These are phyloP conservation scores for Okapia johnstoni DNA, from an alignment of 2,113 vertebrate genomes.

Conservation along the genomic window DNA sequence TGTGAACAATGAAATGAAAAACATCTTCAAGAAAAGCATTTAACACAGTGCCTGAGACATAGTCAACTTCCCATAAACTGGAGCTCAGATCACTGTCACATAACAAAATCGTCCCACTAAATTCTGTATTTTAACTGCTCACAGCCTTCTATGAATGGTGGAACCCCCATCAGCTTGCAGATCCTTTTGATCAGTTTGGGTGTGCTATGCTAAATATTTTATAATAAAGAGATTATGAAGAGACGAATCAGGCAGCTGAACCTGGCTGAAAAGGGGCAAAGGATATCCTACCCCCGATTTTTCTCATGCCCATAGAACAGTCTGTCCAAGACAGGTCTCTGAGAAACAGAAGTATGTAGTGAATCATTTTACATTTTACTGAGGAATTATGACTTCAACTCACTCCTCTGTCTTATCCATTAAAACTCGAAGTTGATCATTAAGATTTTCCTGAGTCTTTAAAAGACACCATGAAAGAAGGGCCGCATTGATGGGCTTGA, in stretches of 20 bases:
- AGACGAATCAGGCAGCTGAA: neutral
- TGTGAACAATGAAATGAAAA: neutral
- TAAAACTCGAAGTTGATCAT: neutral
- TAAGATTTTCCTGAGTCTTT: neutral
- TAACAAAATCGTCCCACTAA: neutral
- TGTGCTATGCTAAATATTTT: neutral
- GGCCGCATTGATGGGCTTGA: rapidly evolving
- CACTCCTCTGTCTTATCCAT: neutral
- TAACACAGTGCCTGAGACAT: neutral
- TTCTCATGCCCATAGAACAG: neutral
- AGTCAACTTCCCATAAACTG: neutral
- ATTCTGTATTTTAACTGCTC: neutral
- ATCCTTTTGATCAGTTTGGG: neutral
- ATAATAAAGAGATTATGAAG: neutral
- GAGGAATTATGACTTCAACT: neutral
- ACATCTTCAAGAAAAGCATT: neutral
- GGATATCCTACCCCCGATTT: neutral
- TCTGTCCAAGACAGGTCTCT: neutral
- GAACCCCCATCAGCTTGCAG: neutral
- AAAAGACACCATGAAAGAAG: neutral
- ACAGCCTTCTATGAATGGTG: neutral
- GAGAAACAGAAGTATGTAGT: neutral
- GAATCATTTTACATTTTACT: neutral
- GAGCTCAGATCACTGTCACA: neutral
- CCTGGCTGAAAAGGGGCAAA: neutral